Evolutionary conservation across 2,888 invertebrate genomes (phyloP).

Genomic region (Lathronympha strigana): DNA sequence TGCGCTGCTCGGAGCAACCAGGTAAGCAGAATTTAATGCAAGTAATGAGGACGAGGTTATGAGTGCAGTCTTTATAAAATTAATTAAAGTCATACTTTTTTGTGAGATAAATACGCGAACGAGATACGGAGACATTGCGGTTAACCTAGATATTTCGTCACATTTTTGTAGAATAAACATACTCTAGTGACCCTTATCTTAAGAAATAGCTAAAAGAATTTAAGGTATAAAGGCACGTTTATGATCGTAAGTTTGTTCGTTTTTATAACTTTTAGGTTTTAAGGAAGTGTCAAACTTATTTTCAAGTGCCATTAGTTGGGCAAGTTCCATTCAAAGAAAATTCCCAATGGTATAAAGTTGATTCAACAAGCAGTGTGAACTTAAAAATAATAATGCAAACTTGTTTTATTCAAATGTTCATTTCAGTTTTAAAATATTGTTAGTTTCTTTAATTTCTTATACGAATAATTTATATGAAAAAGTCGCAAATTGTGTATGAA

Average conservation of each 20-base stretch:
- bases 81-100: background rate
- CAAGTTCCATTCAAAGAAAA: background rate
- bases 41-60: slow-evolving; percentile 11
- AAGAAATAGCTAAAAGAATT: no score
- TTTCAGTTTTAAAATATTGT: background rate
- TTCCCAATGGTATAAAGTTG: no score
- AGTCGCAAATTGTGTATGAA: no score
- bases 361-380: no score
- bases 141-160: background rate
- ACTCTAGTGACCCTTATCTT: background rate
- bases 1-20: background rate
- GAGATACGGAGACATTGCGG: background rate
- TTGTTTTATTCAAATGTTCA: background rate
- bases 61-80: background rate
- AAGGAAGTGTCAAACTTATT: no score
- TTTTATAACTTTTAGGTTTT: no score
- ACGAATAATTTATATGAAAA: no score
- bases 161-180: background rate
- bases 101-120: background rate
- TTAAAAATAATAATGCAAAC: no score
- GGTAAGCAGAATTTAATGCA: background rate
- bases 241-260: no score
- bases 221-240: no score
- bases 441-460: no score
- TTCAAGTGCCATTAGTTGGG: background rate